These are phyloP conservation scores for Rhincodon typus DNA, from an alignment of 2,797 vertebrate species.

Conservation along the genomic window DNA sequence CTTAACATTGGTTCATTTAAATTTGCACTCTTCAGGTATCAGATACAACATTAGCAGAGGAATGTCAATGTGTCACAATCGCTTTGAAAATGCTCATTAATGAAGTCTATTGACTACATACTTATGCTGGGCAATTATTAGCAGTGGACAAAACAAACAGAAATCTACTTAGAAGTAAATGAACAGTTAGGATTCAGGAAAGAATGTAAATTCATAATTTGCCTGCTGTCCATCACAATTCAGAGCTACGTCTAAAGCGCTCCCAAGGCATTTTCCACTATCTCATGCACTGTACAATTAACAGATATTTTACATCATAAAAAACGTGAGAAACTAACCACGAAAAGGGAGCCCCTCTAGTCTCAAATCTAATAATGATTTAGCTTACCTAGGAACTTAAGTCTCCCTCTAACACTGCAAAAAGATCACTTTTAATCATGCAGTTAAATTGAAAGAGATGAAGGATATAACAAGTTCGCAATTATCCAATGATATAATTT, in stretches of 20 bases:
- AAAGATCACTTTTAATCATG: background rate
- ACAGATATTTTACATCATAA: background rate
- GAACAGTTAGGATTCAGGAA: background rate
- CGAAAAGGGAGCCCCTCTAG: too few species aligned
- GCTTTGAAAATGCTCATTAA: background rate
- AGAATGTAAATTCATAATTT: background rate
- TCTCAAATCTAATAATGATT: too few species aligned
- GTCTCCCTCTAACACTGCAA: background rate
- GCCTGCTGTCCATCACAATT: background rate
- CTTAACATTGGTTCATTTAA: too few species aligned
- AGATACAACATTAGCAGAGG: background rate
- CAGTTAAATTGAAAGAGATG: background rate
- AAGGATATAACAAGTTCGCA: background rate
- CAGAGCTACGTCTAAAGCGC: background rate
- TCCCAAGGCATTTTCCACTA: background rate
- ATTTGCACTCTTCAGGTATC: too few species aligned
- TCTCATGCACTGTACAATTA: background rate
- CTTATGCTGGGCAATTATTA: background rate
- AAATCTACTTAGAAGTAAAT: background rate
- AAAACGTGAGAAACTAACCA: background rate
- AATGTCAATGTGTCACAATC: background rate
- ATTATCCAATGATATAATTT: background rate
- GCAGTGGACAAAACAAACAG: background rate
- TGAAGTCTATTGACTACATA: background rate
- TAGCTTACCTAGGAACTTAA: too few species aligned